These are phyloP conservation scores for Propithecus deckenii DNA, from an alignment of 2,797 vertebrate species.

Conservation along the genomic window DNA sequence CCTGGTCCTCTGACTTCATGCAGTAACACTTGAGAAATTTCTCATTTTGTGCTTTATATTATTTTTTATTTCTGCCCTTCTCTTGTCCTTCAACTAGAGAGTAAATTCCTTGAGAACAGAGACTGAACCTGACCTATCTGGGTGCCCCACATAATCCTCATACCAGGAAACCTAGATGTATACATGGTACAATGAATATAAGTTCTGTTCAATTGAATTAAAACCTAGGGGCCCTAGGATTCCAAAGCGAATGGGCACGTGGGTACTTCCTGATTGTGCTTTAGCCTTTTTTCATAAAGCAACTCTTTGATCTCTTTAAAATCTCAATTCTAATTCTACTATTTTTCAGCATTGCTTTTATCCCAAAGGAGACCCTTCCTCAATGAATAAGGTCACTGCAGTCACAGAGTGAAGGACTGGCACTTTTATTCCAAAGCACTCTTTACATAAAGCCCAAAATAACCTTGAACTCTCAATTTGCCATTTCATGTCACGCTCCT, in stretches of 20 bases:
- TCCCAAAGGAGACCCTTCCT: neutral
- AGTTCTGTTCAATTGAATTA: neutral
- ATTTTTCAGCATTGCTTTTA: conserved; percentile 36
- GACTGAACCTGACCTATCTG: neutral
- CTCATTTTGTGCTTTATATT: neutral
- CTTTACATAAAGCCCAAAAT: conserved; percentile 20
- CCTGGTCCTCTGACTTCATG: neutral
- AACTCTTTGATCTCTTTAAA: conserved; percentile 38
- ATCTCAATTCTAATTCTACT: neutral
- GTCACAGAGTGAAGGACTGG: neutral
- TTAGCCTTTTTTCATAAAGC: neutral
- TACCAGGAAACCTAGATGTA: neutral
- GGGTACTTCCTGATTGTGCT: neutral
- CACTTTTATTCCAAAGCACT: conserved; percentile 52
- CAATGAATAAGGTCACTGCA: neutral
- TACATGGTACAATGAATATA: neutral
- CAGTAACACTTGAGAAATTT: neutral
- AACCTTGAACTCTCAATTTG: conserved; percentile 47
- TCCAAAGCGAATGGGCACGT: neutral
- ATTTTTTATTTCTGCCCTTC: neutral
- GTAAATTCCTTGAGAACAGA: neutral
- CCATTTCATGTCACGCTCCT: neutral
- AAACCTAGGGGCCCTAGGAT: neutral
- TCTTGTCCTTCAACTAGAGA: neutral
- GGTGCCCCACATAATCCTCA: neutral